phyloP scores from a whole-genome alignment of 1,140 invertebrate species.

The Pachyrhynchus sulphureomaculatus region DNA sequence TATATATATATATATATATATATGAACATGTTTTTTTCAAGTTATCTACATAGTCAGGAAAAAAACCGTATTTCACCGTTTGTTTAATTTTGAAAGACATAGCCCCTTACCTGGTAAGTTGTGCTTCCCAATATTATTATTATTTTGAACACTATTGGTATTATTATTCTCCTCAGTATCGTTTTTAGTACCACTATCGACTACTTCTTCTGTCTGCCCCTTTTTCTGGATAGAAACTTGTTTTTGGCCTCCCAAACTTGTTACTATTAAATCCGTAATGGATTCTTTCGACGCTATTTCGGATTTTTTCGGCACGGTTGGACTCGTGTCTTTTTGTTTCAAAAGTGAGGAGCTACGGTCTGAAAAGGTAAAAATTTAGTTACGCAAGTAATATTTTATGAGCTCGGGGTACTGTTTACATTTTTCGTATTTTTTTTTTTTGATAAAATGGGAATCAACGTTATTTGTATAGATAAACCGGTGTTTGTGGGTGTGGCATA shows the following conservation, averaged over 20 bases:
- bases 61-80: no score
- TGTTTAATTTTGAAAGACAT: background rate
- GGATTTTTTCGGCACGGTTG: background rate
- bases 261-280: constrained; percentile 8
- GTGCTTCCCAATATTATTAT: constrained; percentile 21
- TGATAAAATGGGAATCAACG: no score
- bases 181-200: background rate
- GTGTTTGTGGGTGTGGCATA: no score
- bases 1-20: background rate
- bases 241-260: constrained; percentile 5
- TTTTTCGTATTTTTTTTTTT: no score
- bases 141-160: background rate
- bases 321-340: constrained; percentile 16
- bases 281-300: constrained; percentile 5
- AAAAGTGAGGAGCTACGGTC: constrained; percentile 12
- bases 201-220: background rate
- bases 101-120: constrained; percentile 11
- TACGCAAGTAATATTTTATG: background rate
- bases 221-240: background rate
- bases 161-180: constrained; percentile 17
- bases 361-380: background rate
- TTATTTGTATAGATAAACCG: no score
- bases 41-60: background rate
- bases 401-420: no score
- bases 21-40: background rate